phyloP scores from a whole-genome alignment of 2,113 vertebrate species.

The Machaerirhynchus nigripectus region DNA sequence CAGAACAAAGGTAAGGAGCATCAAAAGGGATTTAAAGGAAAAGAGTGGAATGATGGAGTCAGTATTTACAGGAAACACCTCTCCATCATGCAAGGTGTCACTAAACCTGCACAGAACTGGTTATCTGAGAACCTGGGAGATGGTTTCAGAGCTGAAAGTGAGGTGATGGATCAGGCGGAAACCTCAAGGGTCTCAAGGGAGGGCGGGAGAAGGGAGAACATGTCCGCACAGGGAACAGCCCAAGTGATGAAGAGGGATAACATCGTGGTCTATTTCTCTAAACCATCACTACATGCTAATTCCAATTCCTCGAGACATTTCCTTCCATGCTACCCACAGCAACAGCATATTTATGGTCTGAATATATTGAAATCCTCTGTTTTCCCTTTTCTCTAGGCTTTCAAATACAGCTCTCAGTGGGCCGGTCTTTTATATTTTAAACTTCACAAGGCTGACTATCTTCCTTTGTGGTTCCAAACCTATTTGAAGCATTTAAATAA shows the following conservation, averaged over 20 bases:
- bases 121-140: background rate
- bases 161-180: background rate
- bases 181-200: background rate
- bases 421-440: conserved; percentile 14
- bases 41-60: rapidly evolving
- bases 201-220: rapidly evolving
- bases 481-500: conserved; percentile 47
- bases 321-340: background rate
- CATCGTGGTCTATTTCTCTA: background rate
- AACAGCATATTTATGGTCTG: background rate
- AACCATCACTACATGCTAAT: background rate
- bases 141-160: rapidly evolving
- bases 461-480: conserved; percentile 40
- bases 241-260: background rate
- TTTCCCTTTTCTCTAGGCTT: background rate
- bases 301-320: background rate
- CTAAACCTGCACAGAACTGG: background rate
- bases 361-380: background rate
- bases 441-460: conserved; percentile 25
- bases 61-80: background rate
- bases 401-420: background rate
- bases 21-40: background rate
- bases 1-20: background rate
- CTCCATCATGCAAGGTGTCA: rapidly evolving
- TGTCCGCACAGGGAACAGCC: rapidly evolving